Evolutionary conservation across 92 coral and sea anemone species (phyloP).

Genomic region (Epizoanthus fatuus): DNA sequence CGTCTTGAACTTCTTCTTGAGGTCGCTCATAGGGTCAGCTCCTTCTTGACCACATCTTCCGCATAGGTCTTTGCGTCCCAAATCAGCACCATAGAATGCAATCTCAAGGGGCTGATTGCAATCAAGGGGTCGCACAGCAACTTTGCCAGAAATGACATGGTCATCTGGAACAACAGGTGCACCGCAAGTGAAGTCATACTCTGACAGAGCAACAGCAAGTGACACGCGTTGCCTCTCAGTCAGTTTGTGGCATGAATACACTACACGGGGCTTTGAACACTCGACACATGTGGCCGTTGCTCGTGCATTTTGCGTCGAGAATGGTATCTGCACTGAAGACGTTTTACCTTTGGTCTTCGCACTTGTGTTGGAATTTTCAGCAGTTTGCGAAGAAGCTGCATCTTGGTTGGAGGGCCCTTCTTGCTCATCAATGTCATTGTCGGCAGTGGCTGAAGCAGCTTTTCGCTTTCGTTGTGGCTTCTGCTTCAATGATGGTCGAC

Average conservation of each 20-base stretch:
- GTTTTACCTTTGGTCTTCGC: slow-evolving; percentile 30
- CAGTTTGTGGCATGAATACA: slow-evolving; percentile 47
- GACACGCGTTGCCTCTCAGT: slow-evolving; percentile 48
- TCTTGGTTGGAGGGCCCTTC: background rate
- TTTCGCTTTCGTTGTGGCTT: slow-evolving; percentile 35
- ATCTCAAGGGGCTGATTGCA: slow-evolving; percentile 48
- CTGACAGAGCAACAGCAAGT: slow-evolving; percentile 28
- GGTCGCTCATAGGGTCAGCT: slow-evolving; percentile 37
- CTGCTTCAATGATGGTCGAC: slow-evolving; percentile 28
- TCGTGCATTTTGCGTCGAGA: slow-evolving; percentile 60
- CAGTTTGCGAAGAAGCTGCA: slow-evolving; percentile 25
- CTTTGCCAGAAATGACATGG: slow-evolving; percentile 33
- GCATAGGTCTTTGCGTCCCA: slow-evolving; percentile 49
- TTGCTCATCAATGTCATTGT: slow-evolving; percentile 25
- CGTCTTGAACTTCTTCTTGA: slow-evolving; percentile 56
- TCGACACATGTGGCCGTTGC: slow-evolving; percentile 47
- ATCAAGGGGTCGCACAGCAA: slow-evolving; percentile 28
- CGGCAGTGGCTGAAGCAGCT: slow-evolving; percentile 22
- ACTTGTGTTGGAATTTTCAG: slow-evolving; percentile 19
- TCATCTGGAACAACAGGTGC: slow-evolving; percentile 43
- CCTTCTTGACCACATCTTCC: slow-evolving; percentile 48
- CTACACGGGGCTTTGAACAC: slow-evolving; percentile 56
- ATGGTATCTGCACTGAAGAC: slow-evolving; percentile 29
- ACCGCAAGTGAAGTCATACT: slow-evolving; percentile 58
- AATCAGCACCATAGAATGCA: slow-evolving; percentile 51